Conservation (phyloP, 2,888 invertebrate species). For the Fabriciana adippe region DNA sequence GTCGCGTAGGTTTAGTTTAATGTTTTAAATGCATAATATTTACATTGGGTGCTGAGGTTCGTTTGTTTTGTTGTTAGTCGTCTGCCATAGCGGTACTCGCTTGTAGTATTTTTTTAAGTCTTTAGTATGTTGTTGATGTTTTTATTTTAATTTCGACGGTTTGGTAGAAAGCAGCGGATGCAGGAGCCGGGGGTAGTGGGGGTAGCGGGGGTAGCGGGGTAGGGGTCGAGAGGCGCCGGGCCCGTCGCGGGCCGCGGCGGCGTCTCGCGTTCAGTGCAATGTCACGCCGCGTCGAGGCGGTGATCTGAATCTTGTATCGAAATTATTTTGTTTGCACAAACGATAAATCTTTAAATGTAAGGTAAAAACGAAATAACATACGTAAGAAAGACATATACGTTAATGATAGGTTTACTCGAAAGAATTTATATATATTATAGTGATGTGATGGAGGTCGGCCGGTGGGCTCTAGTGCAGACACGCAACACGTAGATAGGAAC, state of each 20-base stretch:
- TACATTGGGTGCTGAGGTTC: constrained; percentile 58
- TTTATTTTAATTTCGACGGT: constrained; percentile 47
- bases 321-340: constrained; percentile 74
- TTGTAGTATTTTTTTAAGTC: constrained; percentile 47
- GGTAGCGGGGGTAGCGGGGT: background rate
- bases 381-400: constrained; percentile 83
- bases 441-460: constrained; percentile 25
- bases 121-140: constrained; percentile 48
- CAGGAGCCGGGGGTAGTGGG: background rate
- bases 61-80: constrained; percentile 42
- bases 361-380: constrained; percentile 77
- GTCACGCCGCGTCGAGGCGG: background rate
- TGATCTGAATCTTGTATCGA: constrained; percentile 59
- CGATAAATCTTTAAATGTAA: constrained; percentile 61
- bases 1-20: constrained; percentile 54
- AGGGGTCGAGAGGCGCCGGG: constrained; percentile 39
- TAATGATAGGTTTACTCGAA: constrained; percentile 76
- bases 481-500: constrained; percentile 17
- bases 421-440: constrained; percentile 70
- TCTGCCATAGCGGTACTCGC: constrained; percentile 29
- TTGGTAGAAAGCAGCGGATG: background rate
- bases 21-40: constrained; percentile 60
- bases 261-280: too few relatives aligned
- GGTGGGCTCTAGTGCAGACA: constrained; percentile 43
- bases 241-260: constrained; percentile 34